These are phyloP conservation scores for Noctuana brunneofusca DNA, from an alignment of 2,888 invertebrate species.

Conservation along the genomic window DNA sequence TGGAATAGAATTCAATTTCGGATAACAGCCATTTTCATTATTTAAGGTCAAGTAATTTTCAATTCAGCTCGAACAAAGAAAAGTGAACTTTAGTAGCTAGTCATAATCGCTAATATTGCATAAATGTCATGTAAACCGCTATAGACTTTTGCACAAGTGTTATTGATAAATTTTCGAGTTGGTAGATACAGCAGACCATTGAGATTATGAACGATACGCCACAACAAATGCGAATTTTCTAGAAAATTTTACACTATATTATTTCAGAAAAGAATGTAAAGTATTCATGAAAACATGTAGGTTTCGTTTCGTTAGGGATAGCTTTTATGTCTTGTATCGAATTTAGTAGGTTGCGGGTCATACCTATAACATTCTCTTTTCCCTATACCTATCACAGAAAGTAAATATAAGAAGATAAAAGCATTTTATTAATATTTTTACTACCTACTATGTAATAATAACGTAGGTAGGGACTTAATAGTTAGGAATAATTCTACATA, in stretches of 20 bases:
- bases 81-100: not conserved
- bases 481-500: too few relatives aligned
- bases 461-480: too few relatives aligned
- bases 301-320: too few relatives aligned
- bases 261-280: too few relatives aligned
- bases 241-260: not conserved
- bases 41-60: conserved; percentile 20
- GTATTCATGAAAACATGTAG: too few relatives aligned
- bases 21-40: not conserved
- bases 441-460: too few relatives aligned
- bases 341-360: too few relatives aligned
- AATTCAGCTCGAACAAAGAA: not conserved
- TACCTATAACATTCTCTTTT: too few relatives aligned
- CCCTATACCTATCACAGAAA: too few relatives aligned
- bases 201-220: conserved; percentile 16
- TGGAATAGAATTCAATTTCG: conserved; percentile 11
- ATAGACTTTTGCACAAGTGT: conserved; percentile 7
- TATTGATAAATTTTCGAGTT: conserved; percentile 17
- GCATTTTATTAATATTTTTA: too few relatives aligned
- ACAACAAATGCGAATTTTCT: not conserved
- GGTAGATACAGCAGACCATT: not conserved
- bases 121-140: not conserved
- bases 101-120: conserved; percentile 6
- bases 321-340: too few relatives aligned
- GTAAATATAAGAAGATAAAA: too few relatives aligned